Conservation (phyloP, 2,797 vertebrate genomes). For the Glossophaga mutica region DNA sequence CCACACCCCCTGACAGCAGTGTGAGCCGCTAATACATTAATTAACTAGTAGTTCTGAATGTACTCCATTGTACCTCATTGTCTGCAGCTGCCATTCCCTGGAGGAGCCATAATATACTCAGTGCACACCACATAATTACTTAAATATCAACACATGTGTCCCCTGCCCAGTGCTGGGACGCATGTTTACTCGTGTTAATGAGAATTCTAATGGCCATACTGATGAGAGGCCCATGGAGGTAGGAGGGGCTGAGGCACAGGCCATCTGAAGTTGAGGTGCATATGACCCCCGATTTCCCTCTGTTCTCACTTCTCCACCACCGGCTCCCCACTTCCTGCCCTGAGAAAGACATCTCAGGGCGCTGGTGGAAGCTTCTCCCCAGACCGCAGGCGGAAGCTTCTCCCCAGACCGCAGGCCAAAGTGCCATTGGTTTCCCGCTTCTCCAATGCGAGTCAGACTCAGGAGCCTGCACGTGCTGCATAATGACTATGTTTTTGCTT, state of each 20-base stretch:
- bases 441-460: neutral
- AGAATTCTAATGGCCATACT: slow-evolving; percentile 65
- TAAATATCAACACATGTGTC: slow-evolving; percentile 71
- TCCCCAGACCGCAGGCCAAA: neutral
- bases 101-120: slow-evolving; percentile 57
- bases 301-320: neutral
- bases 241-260: neutral
- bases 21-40: neutral
- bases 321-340: neutral
- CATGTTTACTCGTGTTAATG: slow-evolving; percentile 68
- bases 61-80: neutral
- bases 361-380: neutral
- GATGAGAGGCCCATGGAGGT: neutral
- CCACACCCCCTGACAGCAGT: neutral
- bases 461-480: neutral
- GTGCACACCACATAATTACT: slow-evolving; percentile 59
- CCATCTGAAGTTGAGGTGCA: neutral
- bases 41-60: slow-evolving; percentile 63
- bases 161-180: slow-evolving; percentile 51
- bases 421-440: neutral
- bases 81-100: slow-evolving; percentile 50
- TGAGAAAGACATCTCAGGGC: neutral
- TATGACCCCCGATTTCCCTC: rapidly evolving
- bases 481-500: slow-evolving; percentile 58
- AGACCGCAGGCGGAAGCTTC: neutral